Evolutionary conservation across 2,797 vertebrate species (phyloP).

Genomic region (Remorina albescens): DNA sequence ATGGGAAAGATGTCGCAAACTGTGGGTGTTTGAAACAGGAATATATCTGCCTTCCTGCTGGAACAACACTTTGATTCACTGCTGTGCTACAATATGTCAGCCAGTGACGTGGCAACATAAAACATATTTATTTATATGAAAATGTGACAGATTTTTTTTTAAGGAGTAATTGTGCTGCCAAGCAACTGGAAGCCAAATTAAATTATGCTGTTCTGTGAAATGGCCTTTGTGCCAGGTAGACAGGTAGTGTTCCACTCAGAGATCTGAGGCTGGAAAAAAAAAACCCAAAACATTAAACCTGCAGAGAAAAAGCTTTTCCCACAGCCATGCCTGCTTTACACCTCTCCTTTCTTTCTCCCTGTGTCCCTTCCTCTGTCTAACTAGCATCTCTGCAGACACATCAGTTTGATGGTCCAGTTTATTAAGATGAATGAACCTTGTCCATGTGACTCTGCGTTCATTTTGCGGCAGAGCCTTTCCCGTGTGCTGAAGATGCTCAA

Average conservation of each 20-base stretch:
- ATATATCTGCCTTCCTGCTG: slow-evolving; percentile 38
- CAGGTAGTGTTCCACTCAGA: slow-evolving; percentile 54
- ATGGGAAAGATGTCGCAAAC: slow-evolving; percentile 39
- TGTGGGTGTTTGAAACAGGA: slow-evolving; percentile 40
- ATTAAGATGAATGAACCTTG: slow-evolving; percentile 80
- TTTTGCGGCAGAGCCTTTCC: slow-evolving; percentile 55
- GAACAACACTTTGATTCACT: slow-evolving; percentile 49
- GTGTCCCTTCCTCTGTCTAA: slow-evolving; percentile 63
- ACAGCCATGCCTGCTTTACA: slow-evolving; percentile 31
- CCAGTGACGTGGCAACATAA: slow-evolving; percentile 31
- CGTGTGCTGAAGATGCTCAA: slow-evolving; percentile 49
- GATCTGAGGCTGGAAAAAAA: slow-evolving; percentile 44
- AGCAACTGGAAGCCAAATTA: slow-evolving; percentile 57
- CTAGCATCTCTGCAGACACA: slow-evolving; percentile 67
- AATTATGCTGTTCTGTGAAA: slow-evolving; percentile 56
- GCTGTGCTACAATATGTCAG: slow-evolving; percentile 40
- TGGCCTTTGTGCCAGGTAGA: slow-evolving; percentile 61
- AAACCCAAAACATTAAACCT: slow-evolving; percentile 70
- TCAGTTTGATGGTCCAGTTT: slow-evolving; percentile 75
- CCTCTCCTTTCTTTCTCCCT: slow-evolving; percentile 53
- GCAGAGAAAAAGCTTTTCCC: slow-evolving; percentile 49
- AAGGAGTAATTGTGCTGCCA: slow-evolving; percentile 61
- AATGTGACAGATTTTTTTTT: slow-evolving; percentile 52
- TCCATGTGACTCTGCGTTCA: slow-evolving; percentile 59
- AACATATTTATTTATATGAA: slow-evolving; percentile 45